Percentiles rank a stretch among this genome's conserved stretches.
These are phyloP conservation scores for Pseudorhombus dupliciocellatus DNA, from an alignment of 2,113 vertebrate species.

Conservation along the genomic window DNA sequence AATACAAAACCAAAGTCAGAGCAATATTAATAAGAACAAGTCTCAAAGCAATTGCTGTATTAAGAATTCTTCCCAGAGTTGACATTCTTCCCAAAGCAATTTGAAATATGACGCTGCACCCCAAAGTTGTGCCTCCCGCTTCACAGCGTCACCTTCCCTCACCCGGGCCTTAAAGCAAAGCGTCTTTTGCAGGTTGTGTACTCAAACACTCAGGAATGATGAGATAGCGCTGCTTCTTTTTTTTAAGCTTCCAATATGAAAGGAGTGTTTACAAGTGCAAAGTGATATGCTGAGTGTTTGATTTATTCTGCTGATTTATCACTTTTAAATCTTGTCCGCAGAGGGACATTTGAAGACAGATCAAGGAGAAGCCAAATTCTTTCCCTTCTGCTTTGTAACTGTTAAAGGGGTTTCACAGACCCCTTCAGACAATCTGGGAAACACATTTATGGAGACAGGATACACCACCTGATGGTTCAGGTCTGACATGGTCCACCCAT, in stretches of 20 bases:
- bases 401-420: conserved; percentile 78
- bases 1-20: conserved; percentile 62
- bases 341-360: conserved; percentile 73
- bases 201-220: conserved; percentile 35
- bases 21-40: conserved; percentile 79
- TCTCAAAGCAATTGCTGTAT: conserved; percentile 82
- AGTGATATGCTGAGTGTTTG: conserved; percentile 63
- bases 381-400: conserved; percentile 66
- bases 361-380: conserved; percentile 71
- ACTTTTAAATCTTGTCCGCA: conserved; percentile 69
- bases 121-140: conserved; percentile 51
- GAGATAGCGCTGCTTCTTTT: neutral
- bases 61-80: conserved; percentile 78
- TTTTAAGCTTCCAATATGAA: conserved; percentile 35
- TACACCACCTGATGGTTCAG: conserved; percentile 72
- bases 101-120: conserved; percentile 74
- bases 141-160: conserved; percentile 43
- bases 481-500: conserved; percentile 79
- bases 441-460: conserved; percentile 77
- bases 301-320: conserved; percentile 75
- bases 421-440: conserved; percentile 77
- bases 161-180: conserved; percentile 32
- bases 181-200: conserved; percentile 41
- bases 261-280: conserved; percentile 60
- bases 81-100: conserved; percentile 73